Evolutionary conservation across 64 coral and sea anemone species (phyloP).

Genomic region (Pachyseris speciosa): DNA sequence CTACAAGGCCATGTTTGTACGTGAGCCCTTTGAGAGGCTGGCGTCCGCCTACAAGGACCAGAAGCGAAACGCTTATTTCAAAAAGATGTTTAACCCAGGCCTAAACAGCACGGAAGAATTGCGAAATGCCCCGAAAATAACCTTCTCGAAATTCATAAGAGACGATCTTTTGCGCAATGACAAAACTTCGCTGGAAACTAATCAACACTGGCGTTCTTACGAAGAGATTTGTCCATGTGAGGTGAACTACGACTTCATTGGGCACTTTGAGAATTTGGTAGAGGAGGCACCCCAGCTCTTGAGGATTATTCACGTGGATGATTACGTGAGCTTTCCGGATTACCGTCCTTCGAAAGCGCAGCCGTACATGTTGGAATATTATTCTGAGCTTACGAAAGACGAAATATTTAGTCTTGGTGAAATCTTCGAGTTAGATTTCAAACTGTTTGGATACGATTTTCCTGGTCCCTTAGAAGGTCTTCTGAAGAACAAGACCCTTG

Average conservation of each 20-base stretch:
- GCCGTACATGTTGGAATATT: background rate
- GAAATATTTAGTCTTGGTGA: background rate
- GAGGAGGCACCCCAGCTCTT: background rate
- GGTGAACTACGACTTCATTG: constrained; percentile 32
- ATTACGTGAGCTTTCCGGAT: constrained; percentile 5
- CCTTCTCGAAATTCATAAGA: background rate
- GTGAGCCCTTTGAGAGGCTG: constrained; percentile 21
- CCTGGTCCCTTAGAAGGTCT: background rate
- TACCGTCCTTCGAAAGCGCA: background rate
- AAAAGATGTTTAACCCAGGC: background rate
- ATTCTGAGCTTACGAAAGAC: constrained; percentile 10
- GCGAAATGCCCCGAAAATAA: background rate
- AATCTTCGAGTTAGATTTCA: constrained; percentile 30
- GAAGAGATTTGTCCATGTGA: constrained; percentile 33
- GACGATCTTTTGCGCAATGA: background rate
- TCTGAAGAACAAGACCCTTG: background rate
- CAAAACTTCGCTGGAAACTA: background rate
- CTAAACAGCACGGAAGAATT: background rate
- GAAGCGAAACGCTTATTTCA: background rate
- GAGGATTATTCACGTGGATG: background rate
- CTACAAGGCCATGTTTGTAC: constrained; percentile 49
- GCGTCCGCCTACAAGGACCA: constrained; percentile 17
- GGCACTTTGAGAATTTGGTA: constrained; percentile 29
- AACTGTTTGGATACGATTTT: constrained; percentile 16
- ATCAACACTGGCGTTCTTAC: constrained; percentile 41